Evolutionary conservation across 2,113 vertebrate species (phyloP).

Genomic region (Scortum barcoo): DNA sequence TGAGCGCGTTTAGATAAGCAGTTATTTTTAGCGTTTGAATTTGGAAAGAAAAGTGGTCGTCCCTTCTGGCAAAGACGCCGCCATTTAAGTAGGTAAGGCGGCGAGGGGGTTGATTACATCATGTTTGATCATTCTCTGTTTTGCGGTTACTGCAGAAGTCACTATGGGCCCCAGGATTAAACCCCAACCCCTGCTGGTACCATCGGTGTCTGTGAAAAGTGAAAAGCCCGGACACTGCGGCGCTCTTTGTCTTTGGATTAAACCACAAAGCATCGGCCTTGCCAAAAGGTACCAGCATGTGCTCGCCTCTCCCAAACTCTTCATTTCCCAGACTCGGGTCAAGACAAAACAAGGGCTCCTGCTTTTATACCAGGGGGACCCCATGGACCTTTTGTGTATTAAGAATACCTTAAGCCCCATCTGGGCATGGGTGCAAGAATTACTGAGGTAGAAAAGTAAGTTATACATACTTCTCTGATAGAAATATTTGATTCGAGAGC

Average conservation of each 20-base stretch:
- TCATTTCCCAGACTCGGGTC: constrained; percentile 66
- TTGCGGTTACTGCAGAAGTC: constrained; percentile 71
- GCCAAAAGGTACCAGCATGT: constrained; percentile 74
- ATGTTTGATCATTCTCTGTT: constrained; percentile 58
- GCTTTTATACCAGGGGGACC: constrained; percentile 57
- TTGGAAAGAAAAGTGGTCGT: constrained; percentile 3
- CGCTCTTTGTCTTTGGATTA: constrained; percentile 81
- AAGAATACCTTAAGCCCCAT: constrained; percentile 36
- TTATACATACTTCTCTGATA: constrained; percentile 34
- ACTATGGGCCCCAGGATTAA: constrained; percentile 77
- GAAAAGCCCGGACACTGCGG: constrained; percentile 73
- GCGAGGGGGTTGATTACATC: constrained; percentile 56
- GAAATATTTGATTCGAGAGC: constrained; percentile 17
- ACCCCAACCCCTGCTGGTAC: constrained; percentile 71
- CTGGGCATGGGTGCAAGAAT: constrained; percentile 25
- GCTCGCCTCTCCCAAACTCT: constrained; percentile 64
- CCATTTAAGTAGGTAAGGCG: constrained; percentile 47
- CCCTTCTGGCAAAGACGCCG: constrained; percentile 30
- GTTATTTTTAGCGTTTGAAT: constrained; percentile 19
- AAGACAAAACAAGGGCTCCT: constrained; percentile 64
- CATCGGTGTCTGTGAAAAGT: constrained; percentile 68
- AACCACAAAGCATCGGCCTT: constrained; percentile 61
- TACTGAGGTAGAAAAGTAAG: constrained; percentile 46
- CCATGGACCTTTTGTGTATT: constrained; percentile 54
- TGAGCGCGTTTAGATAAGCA: constrained; percentile 17